Evolutionary conservation across 2,113 vertebrate genomes (phyloP).

Genomic region (Genyomyrus donnyi): DNA sequence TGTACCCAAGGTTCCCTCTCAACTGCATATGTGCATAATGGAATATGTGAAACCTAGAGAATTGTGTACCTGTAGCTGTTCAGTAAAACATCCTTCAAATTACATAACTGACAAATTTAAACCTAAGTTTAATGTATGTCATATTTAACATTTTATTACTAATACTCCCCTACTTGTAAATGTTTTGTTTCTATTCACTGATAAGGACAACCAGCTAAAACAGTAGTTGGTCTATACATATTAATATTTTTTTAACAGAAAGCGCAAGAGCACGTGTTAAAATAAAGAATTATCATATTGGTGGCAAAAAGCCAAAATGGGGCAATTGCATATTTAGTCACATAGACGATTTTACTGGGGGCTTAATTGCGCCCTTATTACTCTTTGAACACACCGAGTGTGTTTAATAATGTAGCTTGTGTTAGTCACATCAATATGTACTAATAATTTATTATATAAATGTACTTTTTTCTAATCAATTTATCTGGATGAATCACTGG

Average conservation of each 20-base stretch:
- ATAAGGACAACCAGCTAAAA: background rate
- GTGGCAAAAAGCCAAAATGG: background rate
- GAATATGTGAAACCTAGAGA: background rate
- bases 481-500: background rate
- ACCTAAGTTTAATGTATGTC: background rate
- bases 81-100: background rate
- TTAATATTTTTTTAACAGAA: background rate
- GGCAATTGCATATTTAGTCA: background rate
- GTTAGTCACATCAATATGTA: background rate
- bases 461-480: background rate
- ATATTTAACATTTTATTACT: background rate
- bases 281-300: background rate
- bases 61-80: background rate
- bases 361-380: background rate
- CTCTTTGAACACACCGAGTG: background rate
- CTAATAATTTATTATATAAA: background rate
- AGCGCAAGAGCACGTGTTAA: background rate
- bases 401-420: background rate
- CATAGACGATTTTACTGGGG: background rate
- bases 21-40: background rate
- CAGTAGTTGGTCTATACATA: background rate
- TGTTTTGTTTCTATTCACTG: background rate
- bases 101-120: background rate
- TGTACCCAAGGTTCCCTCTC: background rate
- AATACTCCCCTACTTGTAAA: background rate